Base-by-base conservation (phyloP, 2,888 invertebrate genomes). In the Campoplex capitator region DNA sequence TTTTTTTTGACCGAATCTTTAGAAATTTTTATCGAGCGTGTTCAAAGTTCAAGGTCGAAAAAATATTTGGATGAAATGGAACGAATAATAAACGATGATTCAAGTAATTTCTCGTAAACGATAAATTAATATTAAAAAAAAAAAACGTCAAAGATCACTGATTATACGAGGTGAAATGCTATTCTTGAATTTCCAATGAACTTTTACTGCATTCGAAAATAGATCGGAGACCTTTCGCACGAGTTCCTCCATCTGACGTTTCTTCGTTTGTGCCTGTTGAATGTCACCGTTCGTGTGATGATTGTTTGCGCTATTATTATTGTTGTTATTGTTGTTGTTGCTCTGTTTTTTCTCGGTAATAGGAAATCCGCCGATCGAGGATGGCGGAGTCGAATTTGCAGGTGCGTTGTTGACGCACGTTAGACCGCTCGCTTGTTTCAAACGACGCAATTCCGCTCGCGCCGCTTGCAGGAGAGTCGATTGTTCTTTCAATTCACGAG, bases 241-340 rank as follows among this genome's bases (percentile, higher is more conserved):
- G 68, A 97, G 94, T 80, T 96, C 96, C 90, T 97, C 97, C 3
- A 97, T 94, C 89, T 97, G 96, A 16, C 96, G 94, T 91, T 96
- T 96, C 92, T 96, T 97, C 65, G 78, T 84, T 42, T 87, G 85
- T 11, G 76, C 80, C 32, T 91, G 91, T 74, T 91, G 91, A 82
- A 85, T 90, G 88, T 76, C 94, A 89, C 56, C 94, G 93, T 87
- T 95, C 94, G 86, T 94, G 38, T 91, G 92, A 45, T 90, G 90
- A 67, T 89, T 88, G 68, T 87, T 91, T 67, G 89, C 86, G 81
- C 88, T 90, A 84, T 76, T 83, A 35, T 88, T 90, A 38, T 88
- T 90, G 71, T 88, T 90, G 78, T 90, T 89, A 65, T 90, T 89
- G 77, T 89, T 89, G 68, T 90, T 89, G 86, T 93, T 93, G 68